These are phyloP conservation scores for Riparia riparia DNA, from an alignment of 2,113 vertebrate genomes.

Conservation along the genomic window DNA sequence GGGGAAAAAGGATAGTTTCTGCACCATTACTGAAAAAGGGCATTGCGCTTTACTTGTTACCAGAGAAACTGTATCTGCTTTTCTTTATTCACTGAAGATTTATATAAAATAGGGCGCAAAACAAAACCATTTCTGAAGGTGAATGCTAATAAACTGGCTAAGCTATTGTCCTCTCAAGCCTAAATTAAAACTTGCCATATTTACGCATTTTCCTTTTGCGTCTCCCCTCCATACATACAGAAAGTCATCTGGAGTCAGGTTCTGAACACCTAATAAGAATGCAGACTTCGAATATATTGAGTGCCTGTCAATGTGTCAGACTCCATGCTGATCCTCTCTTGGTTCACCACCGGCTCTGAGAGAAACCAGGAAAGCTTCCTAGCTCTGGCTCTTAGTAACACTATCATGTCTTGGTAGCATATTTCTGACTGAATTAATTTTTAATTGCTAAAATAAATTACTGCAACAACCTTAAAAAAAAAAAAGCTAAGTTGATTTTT, in stretches of 20 bases:
- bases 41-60: neutral
- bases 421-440: neutral
- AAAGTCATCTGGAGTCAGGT: neutral
- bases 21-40: neutral
- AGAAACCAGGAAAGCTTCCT: neutral
- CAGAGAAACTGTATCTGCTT: neutral
- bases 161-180: neutral
- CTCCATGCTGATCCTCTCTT: neutral
- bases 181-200: neutral
- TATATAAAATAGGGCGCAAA: neutral
- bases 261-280: neutral
- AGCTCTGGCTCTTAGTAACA: neutral
- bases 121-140: neutral
- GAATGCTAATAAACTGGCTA: neutral
- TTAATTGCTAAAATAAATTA: slow-evolving; percentile 30
- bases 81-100: neutral
- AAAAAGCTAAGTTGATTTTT: slow-evolving; percentile 25
- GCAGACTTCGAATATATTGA: neutral
- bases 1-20: neutral
- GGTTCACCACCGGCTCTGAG: neutral
- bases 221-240: neutral
- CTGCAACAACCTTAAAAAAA: neutral
- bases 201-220: neutral
- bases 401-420: neutral
- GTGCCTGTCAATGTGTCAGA: neutral